Percentiles rank a stretch among this genome's conserved stretches.
Evolutionary conservation across 2,113 vertebrate species (phyloP).

Genomic region (Stegostoma tigrinum): DNA sequence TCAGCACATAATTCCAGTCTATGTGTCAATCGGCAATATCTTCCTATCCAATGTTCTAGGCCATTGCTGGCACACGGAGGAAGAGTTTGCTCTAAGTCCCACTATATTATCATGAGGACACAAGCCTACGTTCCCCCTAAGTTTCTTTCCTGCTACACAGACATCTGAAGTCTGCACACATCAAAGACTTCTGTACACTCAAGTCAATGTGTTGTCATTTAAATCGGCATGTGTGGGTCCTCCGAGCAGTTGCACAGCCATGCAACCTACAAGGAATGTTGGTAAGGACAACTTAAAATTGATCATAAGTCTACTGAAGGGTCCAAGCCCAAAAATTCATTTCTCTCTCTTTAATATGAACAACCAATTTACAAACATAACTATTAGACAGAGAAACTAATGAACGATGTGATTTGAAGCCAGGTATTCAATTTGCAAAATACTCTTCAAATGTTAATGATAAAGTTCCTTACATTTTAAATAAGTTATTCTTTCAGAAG

Average conservation of each 20-base stretch:
- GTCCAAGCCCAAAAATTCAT: background rate
- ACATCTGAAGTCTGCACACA: too few species aligned
- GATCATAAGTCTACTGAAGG: background rate
- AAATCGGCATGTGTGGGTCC: too few species aligned
- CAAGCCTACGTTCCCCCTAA: too few species aligned
- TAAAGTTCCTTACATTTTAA: background rate
- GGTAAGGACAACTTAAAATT: background rate
- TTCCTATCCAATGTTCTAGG: background rate
- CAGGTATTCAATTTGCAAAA: background rate
- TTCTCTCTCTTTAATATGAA: background rate
- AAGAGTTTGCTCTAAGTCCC: background rate
- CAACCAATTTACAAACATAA: background rate
- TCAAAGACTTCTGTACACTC: too few species aligned
- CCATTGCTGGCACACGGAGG: background rate
- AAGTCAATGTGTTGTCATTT: too few species aligned
- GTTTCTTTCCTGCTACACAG: too few species aligned
- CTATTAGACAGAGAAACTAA: background rate
- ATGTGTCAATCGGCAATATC: too few species aligned
- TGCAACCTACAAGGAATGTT: too few species aligned
- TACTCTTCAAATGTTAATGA: background rate
- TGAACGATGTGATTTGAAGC: background rate
- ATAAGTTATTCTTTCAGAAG: background rate
- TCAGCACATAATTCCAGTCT: too few species aligned
- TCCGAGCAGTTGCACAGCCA: too few species aligned
- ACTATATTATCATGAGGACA: background rate